phyloP scores from a whole-genome alignment of 2,888 invertebrate species.

The Erebia palarica region DNA sequence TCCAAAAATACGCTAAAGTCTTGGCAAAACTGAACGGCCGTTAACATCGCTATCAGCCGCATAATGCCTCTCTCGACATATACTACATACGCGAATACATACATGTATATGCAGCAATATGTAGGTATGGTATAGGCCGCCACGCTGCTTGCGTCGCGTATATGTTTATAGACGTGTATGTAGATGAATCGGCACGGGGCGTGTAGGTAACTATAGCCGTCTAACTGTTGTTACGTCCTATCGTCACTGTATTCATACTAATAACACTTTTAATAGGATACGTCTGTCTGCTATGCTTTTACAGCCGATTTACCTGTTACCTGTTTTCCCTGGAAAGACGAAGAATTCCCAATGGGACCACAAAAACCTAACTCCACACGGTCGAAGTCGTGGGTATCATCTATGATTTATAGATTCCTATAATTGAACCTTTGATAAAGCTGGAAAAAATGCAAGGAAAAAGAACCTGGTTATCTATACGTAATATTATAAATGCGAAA shows the following conservation, averaged over 20 bases:
- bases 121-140: slow-evolving; percentile 42
- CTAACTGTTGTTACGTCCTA: slow-evolving; percentile 47
- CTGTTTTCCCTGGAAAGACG: no score
- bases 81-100: slow-evolving; percentile 32
- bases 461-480: no score
- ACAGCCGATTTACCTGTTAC: no score
- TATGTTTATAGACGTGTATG: slow-evolving; percentile 28
- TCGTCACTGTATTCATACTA: neutral
- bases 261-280: no score
- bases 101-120: slow-evolving; percentile 17
- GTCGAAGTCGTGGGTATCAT: no score
- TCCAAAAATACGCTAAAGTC: slow-evolving; percentile 78
- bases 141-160: slow-evolving; percentile 45
- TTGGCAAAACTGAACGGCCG: slow-evolving; percentile 82
- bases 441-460: no score
- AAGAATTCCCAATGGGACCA: no score
- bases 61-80: slow-evolving; percentile 61
- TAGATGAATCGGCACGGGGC: slow-evolving; percentile 38
- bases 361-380: no score
- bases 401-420: no score
- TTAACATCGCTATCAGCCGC: slow-evolving; percentile 80
- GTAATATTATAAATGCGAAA: no score
- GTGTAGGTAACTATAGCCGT: slow-evolving; percentile 41
- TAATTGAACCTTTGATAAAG: no score
- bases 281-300: no score